These are phyloP conservation scores for Virgularia gustaviana DNA, from an alignment of 92 coral and sea anemone species.

Conservation along the genomic window DNA sequence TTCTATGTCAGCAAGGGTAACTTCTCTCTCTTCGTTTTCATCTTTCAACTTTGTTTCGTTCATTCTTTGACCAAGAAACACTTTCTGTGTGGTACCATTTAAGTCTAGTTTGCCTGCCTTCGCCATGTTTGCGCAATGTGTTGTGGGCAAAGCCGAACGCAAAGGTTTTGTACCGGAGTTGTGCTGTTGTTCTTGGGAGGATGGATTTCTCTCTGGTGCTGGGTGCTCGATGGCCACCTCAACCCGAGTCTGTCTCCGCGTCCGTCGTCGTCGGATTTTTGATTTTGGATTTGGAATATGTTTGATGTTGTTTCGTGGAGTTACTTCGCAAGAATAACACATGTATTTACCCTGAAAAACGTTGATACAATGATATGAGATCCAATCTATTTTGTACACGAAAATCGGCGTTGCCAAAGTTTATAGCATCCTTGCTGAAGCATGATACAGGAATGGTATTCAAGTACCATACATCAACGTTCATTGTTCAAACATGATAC, in stretches of 20 bases:
- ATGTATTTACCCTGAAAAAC: neutral
- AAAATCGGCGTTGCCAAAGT: neutral
- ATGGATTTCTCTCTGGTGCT: neutral
- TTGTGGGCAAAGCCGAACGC: too few species aligned
- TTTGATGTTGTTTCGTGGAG: neutral
- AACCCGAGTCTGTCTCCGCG: slow-evolving; percentile 27
- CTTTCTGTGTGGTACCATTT: slow-evolving; percentile 31
- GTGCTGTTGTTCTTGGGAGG: too few species aligned
- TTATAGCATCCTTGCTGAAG: too few species aligned
- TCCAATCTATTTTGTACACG: neutral
- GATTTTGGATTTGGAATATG: slow-evolving; percentile 6
- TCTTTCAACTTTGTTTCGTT: slow-evolving; percentile 25
- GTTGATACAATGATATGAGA: neutral
- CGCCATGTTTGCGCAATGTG: too few species aligned
- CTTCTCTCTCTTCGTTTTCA: slow-evolving; percentile 15
- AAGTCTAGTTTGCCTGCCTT: too few species aligned
- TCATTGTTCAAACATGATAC: too few species aligned
- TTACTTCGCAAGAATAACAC: neutral
- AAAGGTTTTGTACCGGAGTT: too few species aligned
- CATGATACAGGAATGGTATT: too few species aligned
- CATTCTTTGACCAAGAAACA: slow-evolving; percentile 29
- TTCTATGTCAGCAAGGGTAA: slow-evolving; percentile 31
- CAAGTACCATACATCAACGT: too few species aligned
- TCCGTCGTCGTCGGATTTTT: slow-evolving; percentile 18
- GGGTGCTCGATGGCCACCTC: slow-evolving; percentile 18